A percentile compares a stretch with the other conserved stretches of the same genome.
Conservation (phyloP, 1,140 invertebrate species). For the Helicoverpa armigera region DNA sequence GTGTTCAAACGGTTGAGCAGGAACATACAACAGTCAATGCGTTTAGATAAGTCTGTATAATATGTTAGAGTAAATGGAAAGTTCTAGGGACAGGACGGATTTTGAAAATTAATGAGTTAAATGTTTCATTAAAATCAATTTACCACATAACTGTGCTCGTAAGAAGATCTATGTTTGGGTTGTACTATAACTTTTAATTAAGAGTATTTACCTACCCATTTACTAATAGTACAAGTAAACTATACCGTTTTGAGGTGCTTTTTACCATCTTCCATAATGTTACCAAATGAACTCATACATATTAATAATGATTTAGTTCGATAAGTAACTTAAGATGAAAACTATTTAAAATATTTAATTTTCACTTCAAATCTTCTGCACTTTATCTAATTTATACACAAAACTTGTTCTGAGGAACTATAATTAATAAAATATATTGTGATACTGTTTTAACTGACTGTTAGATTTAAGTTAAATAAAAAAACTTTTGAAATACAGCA, state of each 20-base stretch:
- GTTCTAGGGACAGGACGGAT: no score
- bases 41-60: no score
- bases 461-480: conserved; percentile 9
- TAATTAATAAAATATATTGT: conserved; percentile 16
- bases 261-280: neutral
- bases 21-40: no score
- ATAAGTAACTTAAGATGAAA: neutral
- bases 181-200: no score
- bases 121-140: no score
- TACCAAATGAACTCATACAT: conserved; percentile 26
- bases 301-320: neutral
- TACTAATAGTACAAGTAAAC: neutral
- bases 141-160: no score
- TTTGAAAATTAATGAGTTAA: no score
- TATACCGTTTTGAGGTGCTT: neutral
- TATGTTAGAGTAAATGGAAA: no score
- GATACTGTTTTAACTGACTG: conserved; percentile 34
- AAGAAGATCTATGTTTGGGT: no score
- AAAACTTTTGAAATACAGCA: neutral
- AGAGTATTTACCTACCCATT: no score
- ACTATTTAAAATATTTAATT: conserved; percentile 4
- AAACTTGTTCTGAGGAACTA: neutral
- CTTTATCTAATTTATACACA: neutral
- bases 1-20: no score
- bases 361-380: neutral